Evolutionary conservation across 2,113 vertebrate species (phyloP), one percentile per base, ranked within the genome.

Genomic region (Parus major): DNA sequence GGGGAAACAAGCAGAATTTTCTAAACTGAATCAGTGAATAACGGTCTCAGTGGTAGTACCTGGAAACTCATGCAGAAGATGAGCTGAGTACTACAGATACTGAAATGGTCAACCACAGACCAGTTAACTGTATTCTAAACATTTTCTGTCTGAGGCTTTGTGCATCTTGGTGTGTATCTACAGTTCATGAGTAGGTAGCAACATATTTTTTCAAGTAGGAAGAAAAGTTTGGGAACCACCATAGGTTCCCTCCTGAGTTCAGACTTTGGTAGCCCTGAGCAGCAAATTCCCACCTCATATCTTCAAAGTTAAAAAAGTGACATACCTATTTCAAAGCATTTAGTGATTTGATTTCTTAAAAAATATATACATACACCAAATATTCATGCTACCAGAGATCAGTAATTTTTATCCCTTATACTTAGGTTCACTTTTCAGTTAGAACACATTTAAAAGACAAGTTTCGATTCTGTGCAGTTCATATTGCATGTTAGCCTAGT

Each of bases 1-100:
- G 87, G 24, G 22, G 35, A 87, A 92, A 47, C 64, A 90, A 76
- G 75, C 46, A 79, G 29, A 49, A 77, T 85, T 79, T 94, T 90
- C 75, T 93, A 35, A 80, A 85, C 24, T 55, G 47, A 83, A 77
- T 46, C 29, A 55, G 15, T 66, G 55, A 95, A 73, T 90, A 88
- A 94, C 61, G 46, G 46, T 88, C 66, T 70, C 91, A 65, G 28
- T 22, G 42, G 81, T 55, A 77, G 25, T 35, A 88, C 63, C 35
- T 78, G 50, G 47, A 90, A 85, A 88, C 15, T 88, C 63, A 56
- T 39, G 87, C 66, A 90, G 71, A 77, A 73, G 46, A 85, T 70
- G 66, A 93, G 57, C 71, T 88, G 63, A 82, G 15, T 72, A 61
- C 52, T 80, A 63, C 55, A 77, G 47, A 77, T 78, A 86, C 20